Evolutionary conservation across 2,888 invertebrate genomes (phyloP), one percentile per base, ranked within the genome.

Genomic region (Andrena bucephala): DNA sequence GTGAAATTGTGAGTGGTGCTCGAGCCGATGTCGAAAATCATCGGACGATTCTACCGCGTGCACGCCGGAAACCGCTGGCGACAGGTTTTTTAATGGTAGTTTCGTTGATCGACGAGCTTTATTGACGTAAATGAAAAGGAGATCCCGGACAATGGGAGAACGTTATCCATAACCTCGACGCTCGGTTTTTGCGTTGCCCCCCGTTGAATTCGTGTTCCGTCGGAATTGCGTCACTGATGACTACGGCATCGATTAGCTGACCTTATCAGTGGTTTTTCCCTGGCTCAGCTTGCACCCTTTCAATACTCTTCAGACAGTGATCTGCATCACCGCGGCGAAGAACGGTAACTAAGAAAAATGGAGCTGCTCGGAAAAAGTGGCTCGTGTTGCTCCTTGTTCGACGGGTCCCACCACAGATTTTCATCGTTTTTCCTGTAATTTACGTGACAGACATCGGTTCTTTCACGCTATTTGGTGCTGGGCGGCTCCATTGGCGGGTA

Each of bases 1-100:
- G 66, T 81, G 66, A 77, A 84, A 75, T 54, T 81, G 42, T n/a
- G 36, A 33, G 54, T 4, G 42, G 13, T 42, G 16, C 42, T 42
- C 24, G 48, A 27, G 54, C 42, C 67, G 59, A 36, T 33, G 62
- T 42, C 29, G 57, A 29, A 50, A 33, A n/a, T 62, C 68, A 13
- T 5, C 3, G 54, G 36, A 50, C 48, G 60, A 67, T 31, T 60
- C n/a, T 13, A 42, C 7, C 13, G 63, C 20, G 16, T 29, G 31
- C 42, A 42, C 42, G 42, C 42, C 42, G 42, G 42, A 42, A 5
- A 54, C 24, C 31, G 54, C 27, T 24, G 13, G 10, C 63, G 31
- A 31, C 33, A 27, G 27, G 50, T 73, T 65, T 57, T 24, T 65
- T 27, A 70, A 60, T 27, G 33, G 16, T 20, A 50, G 54, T 52